Evolutionary conservation across 1,140 invertebrate species (phyloP), one percentile per base, ranked within the genome.

Genomic region (Sitophilus oryzae): DNA sequence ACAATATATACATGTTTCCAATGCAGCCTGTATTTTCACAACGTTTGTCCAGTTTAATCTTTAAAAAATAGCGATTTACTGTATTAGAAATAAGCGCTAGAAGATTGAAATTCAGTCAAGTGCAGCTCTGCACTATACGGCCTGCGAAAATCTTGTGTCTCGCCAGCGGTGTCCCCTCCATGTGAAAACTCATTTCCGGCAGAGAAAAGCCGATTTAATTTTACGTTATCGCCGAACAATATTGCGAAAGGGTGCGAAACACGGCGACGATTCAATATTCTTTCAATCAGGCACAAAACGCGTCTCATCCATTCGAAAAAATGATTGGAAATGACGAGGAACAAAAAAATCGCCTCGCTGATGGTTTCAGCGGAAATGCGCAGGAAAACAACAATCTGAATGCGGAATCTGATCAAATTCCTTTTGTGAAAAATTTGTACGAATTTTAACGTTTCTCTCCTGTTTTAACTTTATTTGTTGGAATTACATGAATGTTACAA

Each of bases 171-270:
- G 14, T 43, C 54, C 56, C 56, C 58, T 52, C 42, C 48, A 54
- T 49, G 60, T 56, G 55, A 56, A 56, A 59, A 56, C 55, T 63
- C 59, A 65, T 65, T 65, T 65, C 63, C 63, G 63, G 20, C 54
- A 52, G 55, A 65, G 63, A 65, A 61, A 61, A 61, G 61, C 59
- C 35, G 58, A 65, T 65, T 65, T 63, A 63, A 63, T 63, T 63
- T 60, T 58, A 52, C 50, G 51, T 59, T 56, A 59, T 65, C 63
- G 59, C 56, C 60, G 60, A 63, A 65, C 63, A 65, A 65, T 60
- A 60, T 63, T 59, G 37, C 44, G 61, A 61, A 63, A 55, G 55
- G 59, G 52, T 54, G 55, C 35, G 52, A 56, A 45, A 52, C 45
- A 49, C 36, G 41, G n/a, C n/a, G n/a, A 44, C 38, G 54, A 51